Evolutionary conservation across 2,888 invertebrate species (phyloP).

Genomic region (Cotesia congregata): DNA sequence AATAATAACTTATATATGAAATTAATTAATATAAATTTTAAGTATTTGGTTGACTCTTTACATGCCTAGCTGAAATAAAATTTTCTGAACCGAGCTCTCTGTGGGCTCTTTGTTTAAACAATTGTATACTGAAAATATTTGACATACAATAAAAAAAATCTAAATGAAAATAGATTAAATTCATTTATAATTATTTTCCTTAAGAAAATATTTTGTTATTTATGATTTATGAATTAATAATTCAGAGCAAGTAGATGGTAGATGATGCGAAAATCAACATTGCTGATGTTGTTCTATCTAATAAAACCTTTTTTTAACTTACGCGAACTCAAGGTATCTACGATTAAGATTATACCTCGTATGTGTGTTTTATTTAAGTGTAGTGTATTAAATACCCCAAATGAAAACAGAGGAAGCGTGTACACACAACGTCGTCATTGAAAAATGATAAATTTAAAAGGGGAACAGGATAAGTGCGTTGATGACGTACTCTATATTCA

Average conservation of each 20-base stretch:
- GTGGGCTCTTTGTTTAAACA: conserved; percentile 1
- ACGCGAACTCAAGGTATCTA: conserved; percentile 1
- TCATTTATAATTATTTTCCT: conserved; percentile 30
- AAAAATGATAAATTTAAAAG: conserved; percentile 15
- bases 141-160: neutral
- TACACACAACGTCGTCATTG: conserved; percentile 7
- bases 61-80: neutral
- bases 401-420: conserved; percentile 16
- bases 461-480: conserved; percentile 20
- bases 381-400: neutral
- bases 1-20: neutral
- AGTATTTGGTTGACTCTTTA: neutral
- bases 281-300: conserved; percentile 1
- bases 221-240: neutral
- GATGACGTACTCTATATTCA: conserved; percentile 12
- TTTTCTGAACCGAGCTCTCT: neutral
- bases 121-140: neutral
- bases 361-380: neutral
- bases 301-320: conserved; percentile 11
- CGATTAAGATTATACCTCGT: neutral
- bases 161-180: conserved; percentile 3
- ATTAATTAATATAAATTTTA: conserved; percentile 2
- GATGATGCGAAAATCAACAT: conserved; percentile 20
- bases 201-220: neutral
- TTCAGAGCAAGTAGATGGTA: neutral